Conservation (phyloP, 2,888 invertebrate species). For the Leucophora obtusa region DNA sequence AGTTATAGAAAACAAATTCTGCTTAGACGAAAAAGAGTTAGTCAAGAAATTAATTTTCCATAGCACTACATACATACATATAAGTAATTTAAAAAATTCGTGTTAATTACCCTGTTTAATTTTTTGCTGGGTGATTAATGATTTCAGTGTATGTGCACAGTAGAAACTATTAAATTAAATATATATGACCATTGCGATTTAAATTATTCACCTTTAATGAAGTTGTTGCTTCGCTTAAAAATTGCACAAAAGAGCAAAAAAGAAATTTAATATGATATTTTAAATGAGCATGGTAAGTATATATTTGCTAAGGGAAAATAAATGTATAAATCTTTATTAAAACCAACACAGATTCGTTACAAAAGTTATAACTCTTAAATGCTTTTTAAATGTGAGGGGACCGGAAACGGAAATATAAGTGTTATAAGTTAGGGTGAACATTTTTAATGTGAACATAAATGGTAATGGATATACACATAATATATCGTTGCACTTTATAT, state of each 20-base stretch:
- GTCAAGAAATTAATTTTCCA: too few relatives aligned
- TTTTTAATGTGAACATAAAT: too few relatives aligned
- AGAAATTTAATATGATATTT: slow-evolving; percentile 45
- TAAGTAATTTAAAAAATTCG: too few relatives aligned
- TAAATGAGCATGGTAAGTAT: slow-evolving; percentile 12
- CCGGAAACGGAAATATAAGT: neutral
- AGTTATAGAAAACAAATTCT: too few relatives aligned
- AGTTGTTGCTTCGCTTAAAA: slow-evolving; percentile 40
- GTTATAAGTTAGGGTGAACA: neutral
- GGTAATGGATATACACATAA: too few relatives aligned
- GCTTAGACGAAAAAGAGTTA: too few relatives aligned
- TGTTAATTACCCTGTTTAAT: too few relatives aligned
- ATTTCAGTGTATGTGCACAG: slow-evolving; percentile 17
- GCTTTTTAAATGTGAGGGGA: neutral
- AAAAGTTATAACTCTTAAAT: neutral
- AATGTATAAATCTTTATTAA: neutral
- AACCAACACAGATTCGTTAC: neutral
- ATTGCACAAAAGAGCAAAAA: neutral
- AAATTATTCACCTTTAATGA: slow-evolving; percentile 59
- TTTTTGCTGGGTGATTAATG: neutral
- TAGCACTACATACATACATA: too few relatives aligned
- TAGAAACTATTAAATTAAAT: slow-evolving; percentile 60
- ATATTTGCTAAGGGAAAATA: slow-evolving; percentile 15
- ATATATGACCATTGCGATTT: slow-evolving; percentile 57
- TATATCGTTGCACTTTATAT: neutral